Evolutionary conservation across 2,797 vertebrate species (phyloP).

Genomic region (Buphagus erythrorhynchus): DNA sequence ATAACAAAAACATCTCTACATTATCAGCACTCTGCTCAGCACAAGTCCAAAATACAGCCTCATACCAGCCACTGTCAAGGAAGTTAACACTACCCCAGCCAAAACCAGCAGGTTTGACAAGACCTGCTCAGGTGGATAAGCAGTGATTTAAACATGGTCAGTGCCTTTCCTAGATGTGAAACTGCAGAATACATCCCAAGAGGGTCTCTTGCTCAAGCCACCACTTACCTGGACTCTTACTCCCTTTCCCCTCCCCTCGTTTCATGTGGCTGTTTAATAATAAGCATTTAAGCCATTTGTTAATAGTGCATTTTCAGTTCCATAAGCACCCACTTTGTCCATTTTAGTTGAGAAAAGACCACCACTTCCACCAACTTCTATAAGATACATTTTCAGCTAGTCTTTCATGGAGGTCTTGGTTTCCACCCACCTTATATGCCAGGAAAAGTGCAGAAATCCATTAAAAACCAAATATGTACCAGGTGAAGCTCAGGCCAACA

Average conservation of each 20-base stretch:
- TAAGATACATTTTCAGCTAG: background rate
- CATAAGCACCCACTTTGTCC: background rate
- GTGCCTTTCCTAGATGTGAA: too few relatives aligned
- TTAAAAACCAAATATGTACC: background rate
- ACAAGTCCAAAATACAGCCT: background rate
- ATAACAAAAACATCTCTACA: background rate
- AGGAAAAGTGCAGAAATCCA: background rate
- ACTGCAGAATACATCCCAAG: background rate
- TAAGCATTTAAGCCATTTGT: background rate
- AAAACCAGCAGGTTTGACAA: background rate
- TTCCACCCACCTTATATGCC: background rate
- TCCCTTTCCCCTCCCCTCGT: background rate
- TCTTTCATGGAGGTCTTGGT: background rate
- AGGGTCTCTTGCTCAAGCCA: background rate
- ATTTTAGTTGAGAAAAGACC: background rate
- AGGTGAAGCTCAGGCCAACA: background rate
- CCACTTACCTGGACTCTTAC: background rate
- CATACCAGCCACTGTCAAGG: rapidly evolving
- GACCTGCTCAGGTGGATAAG: background rate
- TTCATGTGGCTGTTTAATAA: background rate
- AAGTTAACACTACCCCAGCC: background rate
- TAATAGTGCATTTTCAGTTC: background rate
- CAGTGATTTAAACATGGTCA: background rate
- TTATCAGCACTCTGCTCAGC: background rate
- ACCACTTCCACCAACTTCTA: background rate